Conservation (phyloP, 2,888 invertebrate genomes). For the Himalopsyche anomala region DNA sequence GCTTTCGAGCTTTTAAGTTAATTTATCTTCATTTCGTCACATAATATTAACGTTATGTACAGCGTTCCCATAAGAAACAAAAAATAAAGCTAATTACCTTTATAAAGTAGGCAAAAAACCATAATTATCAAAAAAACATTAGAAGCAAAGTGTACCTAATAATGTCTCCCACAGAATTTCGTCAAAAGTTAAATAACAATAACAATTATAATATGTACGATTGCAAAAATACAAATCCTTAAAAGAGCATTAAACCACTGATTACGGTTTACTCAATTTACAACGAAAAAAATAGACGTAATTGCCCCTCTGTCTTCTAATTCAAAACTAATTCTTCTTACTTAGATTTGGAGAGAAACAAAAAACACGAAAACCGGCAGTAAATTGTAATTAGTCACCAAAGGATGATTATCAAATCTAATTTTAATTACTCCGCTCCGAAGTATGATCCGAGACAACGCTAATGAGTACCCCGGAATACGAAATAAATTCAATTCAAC, state of each 20-base stretch:
- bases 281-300: not conserved
- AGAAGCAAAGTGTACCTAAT: not conserved
- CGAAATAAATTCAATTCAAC: conserved; percentile 35
- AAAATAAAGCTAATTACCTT: not conserved
- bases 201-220: conserved; percentile 11
- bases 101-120: conserved; percentile 25
- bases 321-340: conserved; percentile 56
- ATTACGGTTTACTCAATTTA: conserved; percentile 41
- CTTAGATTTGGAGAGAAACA: conserved; percentile 48
- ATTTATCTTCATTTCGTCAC: not conserved
- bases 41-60: not conserved
- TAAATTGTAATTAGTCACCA: conserved; percentile 50
- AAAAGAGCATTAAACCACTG: conserved; percentile 42
- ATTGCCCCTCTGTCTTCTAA: conserved; percentile 42
- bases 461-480: conserved; percentile 36
- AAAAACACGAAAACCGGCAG: conserved; percentile 46
- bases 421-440: conserved; percentile 53
- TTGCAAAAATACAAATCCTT: conserved; percentile 32
- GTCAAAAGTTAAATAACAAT: conserved; percentile 21
- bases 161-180: conserved; percentile 31
- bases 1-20: too few species aligned
- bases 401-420: conserved; percentile 56
- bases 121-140: not conserved
- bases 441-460: conserved; percentile 22
- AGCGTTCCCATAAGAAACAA: not conserved